Percentiles rank a stretch among this genome's conserved stretches.
Evolutionary conservation across 1,140 invertebrate species (phyloP).

Genomic region (Drosophila littoralis): DNA sequence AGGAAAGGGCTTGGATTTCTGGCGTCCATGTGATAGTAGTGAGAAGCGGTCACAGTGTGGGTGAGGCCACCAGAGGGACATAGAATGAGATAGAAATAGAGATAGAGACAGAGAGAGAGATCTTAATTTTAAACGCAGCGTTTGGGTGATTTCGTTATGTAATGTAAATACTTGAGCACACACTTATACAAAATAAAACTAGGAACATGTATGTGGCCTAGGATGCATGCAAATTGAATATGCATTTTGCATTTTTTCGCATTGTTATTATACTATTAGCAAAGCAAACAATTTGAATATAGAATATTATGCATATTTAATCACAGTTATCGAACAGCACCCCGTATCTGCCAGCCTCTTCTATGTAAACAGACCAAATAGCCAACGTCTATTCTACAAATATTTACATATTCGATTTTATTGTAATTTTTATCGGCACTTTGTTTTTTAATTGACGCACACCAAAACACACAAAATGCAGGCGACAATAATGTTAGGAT

Average conservation of each 20-base stretch:
- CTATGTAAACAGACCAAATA: conserved; percentile 19
- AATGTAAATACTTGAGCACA: conserved; percentile 59
- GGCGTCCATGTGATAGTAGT: conserved; percentile 71
- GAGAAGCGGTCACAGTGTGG: conserved; percentile 17
- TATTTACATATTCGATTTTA: conserved; percentile 40
- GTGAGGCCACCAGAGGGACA: background rate
- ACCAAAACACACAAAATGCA: conserved; percentile 37
- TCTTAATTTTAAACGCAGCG: conserved; percentile 76
- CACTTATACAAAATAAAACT: conserved; percentile 12
- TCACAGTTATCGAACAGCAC: conserved; percentile 10
- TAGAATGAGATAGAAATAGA: background rate
- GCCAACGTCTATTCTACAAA: conserved; percentile 4
- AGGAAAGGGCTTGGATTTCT: background rate
- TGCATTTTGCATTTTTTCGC: conserved; percentile 51
- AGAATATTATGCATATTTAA: conserved; percentile 44
- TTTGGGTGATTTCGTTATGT: conserved; percentile 77
- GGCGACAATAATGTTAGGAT: conserved; percentile 75
- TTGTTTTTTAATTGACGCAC: conserved; percentile 50
- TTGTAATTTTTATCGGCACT: conserved; percentile 36
- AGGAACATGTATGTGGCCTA: conserved; percentile 6
- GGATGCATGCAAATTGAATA: conserved; percentile 19
- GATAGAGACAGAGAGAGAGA: conserved; percentile 5
- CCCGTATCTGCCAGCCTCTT: conserved; percentile 2
- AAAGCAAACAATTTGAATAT: conserved; percentile 19
- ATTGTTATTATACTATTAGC: conserved; percentile 39